Evolutionary conservation across 2,797 vertebrate species (phyloP).

Genomic region (Linurgus olivaceus): DNA sequence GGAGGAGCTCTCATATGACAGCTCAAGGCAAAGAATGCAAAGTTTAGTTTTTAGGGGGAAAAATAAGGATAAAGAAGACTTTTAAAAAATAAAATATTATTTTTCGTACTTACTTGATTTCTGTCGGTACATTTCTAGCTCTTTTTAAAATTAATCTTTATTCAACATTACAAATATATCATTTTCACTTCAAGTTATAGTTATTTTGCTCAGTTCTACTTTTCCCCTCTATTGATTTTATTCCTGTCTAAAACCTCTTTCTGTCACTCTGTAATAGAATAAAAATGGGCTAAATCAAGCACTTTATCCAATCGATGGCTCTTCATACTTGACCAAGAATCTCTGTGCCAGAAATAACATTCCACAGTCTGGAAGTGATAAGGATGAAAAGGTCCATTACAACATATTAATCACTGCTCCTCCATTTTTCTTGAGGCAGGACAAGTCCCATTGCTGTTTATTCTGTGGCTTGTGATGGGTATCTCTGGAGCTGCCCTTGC

Average conservation of each 20-base stretch:
- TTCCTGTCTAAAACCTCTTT: constrained; percentile 53
- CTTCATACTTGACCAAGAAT: constrained; percentile 62
- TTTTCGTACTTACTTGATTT: background rate
- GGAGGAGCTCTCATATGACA: background rate
- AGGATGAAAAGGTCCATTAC: constrained; percentile 60
- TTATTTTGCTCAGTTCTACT: constrained; percentile 19
- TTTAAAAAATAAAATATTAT: background rate
- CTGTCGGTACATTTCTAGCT: background rate
- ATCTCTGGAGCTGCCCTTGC: constrained; percentile 30
- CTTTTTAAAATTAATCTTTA: background rate
- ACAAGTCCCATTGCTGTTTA: constrained; percentile 44
- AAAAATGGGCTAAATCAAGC: constrained; percentile 65
- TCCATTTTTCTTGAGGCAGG: constrained; percentile 46
- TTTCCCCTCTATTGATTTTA: constrained; percentile 54
- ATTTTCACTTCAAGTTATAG: constrained; percentile 11
- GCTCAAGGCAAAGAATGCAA: background rate
- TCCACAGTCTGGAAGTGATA: constrained; percentile 60
- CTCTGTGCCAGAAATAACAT: constrained; percentile 70
- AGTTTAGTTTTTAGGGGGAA: background rate
- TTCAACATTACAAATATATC: background rate
- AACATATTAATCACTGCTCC: constrained; percentile 56
- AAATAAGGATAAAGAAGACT: background rate
- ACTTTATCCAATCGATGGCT: constrained; percentile 59
- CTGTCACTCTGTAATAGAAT: constrained; percentile 54
- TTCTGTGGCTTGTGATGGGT: constrained; percentile 14